These are phyloP conservation scores for Pelecanoides urinatrix DNA, from an alignment of 2,113 vertebrate species.

Conservation along the genomic window DNA sequence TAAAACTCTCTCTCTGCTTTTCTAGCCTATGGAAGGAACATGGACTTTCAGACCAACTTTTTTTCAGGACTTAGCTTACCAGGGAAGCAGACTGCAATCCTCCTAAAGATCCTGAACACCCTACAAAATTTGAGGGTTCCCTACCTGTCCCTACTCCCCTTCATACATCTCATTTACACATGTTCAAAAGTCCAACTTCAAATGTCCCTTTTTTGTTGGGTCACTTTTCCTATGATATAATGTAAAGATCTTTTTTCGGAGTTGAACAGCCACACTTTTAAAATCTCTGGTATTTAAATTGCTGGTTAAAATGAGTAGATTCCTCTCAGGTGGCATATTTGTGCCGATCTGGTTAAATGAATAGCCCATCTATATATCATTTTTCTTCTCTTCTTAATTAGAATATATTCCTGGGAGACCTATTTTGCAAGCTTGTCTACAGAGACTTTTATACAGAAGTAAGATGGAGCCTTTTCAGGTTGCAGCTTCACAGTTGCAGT, in stretches of 20 bases:
- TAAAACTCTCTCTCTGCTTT: not conserved
- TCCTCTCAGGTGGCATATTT: not conserved
- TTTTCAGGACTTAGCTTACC: not conserved
- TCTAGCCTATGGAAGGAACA: not conserved
- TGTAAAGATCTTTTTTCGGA: not conserved
- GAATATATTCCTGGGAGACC: not conserved
- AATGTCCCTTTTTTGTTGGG: not conserved
- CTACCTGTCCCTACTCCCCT: not conserved
- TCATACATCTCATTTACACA: not conserved
- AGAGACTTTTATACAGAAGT: not conserved
- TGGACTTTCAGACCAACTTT: not conserved
- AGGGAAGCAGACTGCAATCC: not conserved
- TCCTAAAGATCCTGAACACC: not conserved
- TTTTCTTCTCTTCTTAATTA: not conserved
- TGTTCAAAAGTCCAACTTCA: not conserved
- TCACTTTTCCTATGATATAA: not conserved
- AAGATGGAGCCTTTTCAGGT: not conserved
- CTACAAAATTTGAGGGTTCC: not conserved
- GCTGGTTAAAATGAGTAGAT: not conserved
- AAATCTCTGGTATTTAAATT: not conserved
- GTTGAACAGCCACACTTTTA: not conserved
- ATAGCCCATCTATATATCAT: not conserved
- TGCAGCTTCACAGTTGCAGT: not conserved
- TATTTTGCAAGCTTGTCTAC: not conserved
- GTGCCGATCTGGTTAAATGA: not conserved